Base-by-base conservation (phyloP, 2,888 invertebrate species). In the Meliscaeva auricollis region DNA sequence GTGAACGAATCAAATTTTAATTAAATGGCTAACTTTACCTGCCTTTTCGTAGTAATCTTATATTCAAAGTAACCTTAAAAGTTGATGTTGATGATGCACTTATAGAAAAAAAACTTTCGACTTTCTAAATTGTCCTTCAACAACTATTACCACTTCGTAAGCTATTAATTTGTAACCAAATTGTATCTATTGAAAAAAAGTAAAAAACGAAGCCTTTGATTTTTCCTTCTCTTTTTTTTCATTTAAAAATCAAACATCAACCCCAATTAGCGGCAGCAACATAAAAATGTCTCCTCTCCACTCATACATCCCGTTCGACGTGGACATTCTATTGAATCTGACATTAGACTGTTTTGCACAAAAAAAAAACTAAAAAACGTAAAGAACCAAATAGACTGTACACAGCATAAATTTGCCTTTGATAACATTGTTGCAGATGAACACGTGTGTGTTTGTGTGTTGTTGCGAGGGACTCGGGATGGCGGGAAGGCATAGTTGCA, bases 371-470 rank as follows among this genome's bases (percentile, higher is more conserved):
- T 1, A 32, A 26, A 58, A 72, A 30, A 46, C 8, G 1, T 26
- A 41, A 38, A 15, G 41, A 41, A 54, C n/a, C 32, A 38, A 26
- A 68, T 13, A 50, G 48, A 48, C 32, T 38, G 46, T 17, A 54
- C 38, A 46, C 32, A 9, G 44, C 56, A 26, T 46, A 41, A 60
- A 60, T 78, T 35, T 72, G 46, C 46, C 52, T 30, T 22, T 17
- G 32, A 48, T 35, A 52, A 84, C 75, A 66, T 79, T 84, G 84
- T 84, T 79, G 79, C 79, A 72, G 64, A 84, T 75, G 75, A 75
- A 79, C 75, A 68, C 72, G 72, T 66, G 70, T 66, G 70, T 70
- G 50, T 17, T 15, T 17, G 48, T 50, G 54, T 54, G 26, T 3
- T 54, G 22, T n/a, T 62, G 41, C 15, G 2, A 9, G 2, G n/a